Evolutionary conservation across 2,888 invertebrate genomes (phyloP).

Genomic region (Parnassius glacialis): DNA sequence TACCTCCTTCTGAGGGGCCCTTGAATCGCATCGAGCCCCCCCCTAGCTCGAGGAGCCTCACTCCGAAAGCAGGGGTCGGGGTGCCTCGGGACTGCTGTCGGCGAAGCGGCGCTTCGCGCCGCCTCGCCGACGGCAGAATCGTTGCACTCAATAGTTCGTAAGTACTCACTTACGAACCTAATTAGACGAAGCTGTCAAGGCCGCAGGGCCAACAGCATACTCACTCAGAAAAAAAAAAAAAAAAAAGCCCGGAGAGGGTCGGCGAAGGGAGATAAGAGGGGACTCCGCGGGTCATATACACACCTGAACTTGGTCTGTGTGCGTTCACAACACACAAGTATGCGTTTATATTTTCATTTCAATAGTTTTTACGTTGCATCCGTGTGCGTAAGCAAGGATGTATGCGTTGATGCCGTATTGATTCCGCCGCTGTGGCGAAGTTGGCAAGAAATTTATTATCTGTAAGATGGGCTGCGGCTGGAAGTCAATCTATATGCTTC

Average conservation of each 20-base stretch:
- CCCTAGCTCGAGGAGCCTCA: too few species aligned
- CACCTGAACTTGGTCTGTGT: conserved; percentile 54
- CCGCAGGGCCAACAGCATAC: too few species aligned
- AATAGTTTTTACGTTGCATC: conserved; percentile 75
- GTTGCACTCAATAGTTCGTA: too few species aligned
- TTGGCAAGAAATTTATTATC: conserved; percentile 69
- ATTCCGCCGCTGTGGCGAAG: conserved; percentile 60
- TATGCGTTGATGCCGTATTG: conserved; percentile 78
- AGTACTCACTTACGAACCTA: too few species aligned
- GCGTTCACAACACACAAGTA: conserved; percentile 41
- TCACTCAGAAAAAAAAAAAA: too few species aligned
- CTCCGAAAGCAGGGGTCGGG: too few species aligned
- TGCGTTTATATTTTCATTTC: conserved; percentile 76
- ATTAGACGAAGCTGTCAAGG: too few species aligned
- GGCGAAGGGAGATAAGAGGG: conserved; percentile 39
- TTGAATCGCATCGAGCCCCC: too few species aligned
- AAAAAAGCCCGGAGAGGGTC: conserved; percentile 46
- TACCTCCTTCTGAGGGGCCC: too few species aligned
- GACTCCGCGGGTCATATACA: conserved; percentile 51
- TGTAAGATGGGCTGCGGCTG: conserved; percentile 45
- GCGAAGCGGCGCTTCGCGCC: too few species aligned
- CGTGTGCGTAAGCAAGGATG: conserved; percentile 56
- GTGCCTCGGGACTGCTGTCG: too few species aligned
- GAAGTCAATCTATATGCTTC: neutral
- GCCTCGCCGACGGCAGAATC: too few species aligned